These are phyloP conservation scores for Calcarius ornatus DNA, from an alignment of 2,113 vertebrate genomes.

Conservation along the genomic window DNA sequence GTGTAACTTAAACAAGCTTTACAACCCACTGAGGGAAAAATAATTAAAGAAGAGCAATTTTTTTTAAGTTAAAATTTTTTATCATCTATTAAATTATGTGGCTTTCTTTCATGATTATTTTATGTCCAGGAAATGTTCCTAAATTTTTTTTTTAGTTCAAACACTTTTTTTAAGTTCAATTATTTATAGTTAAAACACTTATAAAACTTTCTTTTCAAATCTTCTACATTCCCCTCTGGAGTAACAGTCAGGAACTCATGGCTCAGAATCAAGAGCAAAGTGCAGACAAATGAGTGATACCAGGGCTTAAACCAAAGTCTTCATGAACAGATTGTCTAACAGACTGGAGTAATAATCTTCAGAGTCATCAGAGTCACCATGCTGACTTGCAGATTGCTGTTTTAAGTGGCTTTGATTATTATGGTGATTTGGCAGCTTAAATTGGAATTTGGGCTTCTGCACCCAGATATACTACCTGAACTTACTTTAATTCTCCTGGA, in stretches of 20 bases:
- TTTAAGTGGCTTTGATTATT: slow-evolving; percentile 65
- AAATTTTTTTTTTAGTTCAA: neutral
- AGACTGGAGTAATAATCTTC: slow-evolving; percentile 67
- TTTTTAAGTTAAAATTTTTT: neutral
- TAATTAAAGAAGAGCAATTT: accelerated
- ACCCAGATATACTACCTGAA: neutral
- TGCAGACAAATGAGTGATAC: slow-evolving; percentile 51
- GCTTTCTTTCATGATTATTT: neutral
- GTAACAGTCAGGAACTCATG: slow-evolving; percentile 4
- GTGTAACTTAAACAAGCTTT: neutral
- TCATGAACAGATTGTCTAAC: slow-evolving; percentile 64
- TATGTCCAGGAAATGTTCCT: neutral
- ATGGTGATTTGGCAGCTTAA: slow-evolving; percentile 59
- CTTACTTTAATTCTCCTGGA: slow-evolving; percentile 17
- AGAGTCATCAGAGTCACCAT: slow-evolving; percentile 51
- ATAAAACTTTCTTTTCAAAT: neutral
- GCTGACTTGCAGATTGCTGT: slow-evolving; percentile 63
- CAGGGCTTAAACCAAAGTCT: slow-evolving; percentile 38
- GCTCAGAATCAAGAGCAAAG: slow-evolving; percentile 46
- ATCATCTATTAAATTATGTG: neutral
- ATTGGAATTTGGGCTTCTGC: slow-evolving; percentile 25
- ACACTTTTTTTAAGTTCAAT: neutral
- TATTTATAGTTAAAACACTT: neutral
- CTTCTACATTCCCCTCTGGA: neutral
- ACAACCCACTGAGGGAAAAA: accelerated